phyloP scores from a whole-genome alignment of 2,888 invertebrate genomes.

The Sesia apiformis region DNA sequence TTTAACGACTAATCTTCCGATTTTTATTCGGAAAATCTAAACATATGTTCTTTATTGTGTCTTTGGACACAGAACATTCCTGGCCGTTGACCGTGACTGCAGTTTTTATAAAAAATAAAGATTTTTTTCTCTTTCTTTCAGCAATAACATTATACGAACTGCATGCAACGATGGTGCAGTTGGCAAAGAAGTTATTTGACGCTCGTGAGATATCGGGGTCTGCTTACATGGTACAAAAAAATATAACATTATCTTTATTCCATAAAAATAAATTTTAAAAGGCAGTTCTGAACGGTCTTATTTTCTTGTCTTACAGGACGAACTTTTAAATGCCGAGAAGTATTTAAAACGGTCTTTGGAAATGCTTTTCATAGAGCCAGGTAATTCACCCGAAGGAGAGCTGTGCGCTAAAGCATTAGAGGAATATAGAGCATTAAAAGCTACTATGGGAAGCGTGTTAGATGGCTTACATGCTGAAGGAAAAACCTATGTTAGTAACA shows the following conservation, averaged over 20 bases:
- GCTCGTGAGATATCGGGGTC: conserved; percentile 72
- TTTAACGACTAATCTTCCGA: too few relatives aligned
- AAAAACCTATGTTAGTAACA: conserved; percentile 30
- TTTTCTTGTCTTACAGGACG: conserved; percentile 35
- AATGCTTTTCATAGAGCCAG: conserved; percentile 82
- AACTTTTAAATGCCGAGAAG: conserved; percentile 72
- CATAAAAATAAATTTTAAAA: neutral
- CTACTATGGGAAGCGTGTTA: conserved; percentile 52
- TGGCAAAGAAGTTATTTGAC: conserved; percentile 78
- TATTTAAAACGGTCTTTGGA: conserved; percentile 76
- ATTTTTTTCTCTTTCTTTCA: conserved; percentile 28
- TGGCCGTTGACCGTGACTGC: too few relatives aligned
- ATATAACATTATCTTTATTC: neutral
- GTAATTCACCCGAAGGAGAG: conserved; percentile 81
- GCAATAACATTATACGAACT: conserved; percentile 85
- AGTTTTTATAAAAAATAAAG: too few relatives aligned
- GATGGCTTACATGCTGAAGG: conserved; percentile 47
- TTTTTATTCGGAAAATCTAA: too few relatives aligned
- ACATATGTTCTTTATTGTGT: too few relatives aligned
- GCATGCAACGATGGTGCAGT: conserved; percentile 78
- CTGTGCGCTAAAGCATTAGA: conserved; percentile 79
- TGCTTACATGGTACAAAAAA: conserved; percentile 57
- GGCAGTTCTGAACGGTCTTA: neutral
- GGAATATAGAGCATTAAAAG: conserved; percentile 75
- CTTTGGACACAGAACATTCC: too few relatives aligned